Conservation (phyloP, 53 echinoderm and acorn worm species). For the Henricia sp. region DNA sequence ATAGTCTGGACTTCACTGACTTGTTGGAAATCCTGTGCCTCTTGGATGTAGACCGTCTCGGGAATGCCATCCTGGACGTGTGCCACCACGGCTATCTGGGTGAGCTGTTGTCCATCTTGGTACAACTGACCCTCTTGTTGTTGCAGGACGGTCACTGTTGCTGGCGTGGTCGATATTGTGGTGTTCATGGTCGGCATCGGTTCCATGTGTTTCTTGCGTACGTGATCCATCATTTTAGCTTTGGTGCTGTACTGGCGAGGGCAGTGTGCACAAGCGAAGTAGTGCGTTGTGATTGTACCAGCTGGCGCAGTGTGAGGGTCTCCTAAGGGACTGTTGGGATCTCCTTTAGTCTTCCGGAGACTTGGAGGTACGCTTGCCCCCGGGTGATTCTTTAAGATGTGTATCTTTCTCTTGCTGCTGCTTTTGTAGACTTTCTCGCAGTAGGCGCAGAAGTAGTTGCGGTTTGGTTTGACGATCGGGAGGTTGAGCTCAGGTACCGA, state of each 20-base stretch:
- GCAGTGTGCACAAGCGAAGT: constrained; percentile 99
- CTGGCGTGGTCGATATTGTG: constrained; percentile 10
- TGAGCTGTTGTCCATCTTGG: constrained; percentile 51
- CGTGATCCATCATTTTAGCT: constrained; percentile 99
- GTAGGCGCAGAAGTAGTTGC: constrained; percentile 98
- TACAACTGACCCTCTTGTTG: constrained; percentile 58
- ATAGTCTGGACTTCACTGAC: constrained; percentile 64
- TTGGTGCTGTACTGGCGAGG: constrained; percentile 98
- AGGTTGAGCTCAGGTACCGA: constrained; percentile 93
- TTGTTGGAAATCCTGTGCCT: constrained; percentile 62
- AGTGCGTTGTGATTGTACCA: constrained; percentile 95
- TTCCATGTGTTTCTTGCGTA: constrained; percentile 98
- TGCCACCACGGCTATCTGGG: constrained; percentile 77
- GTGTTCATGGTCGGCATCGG: constrained; percentile 69
- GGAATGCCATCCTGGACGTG: constrained; percentile 76
- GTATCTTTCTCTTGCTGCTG: constrained; percentile 97
- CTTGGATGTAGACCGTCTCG: constrained; percentile 70
- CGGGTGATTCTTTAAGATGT: constrained; percentile 97
- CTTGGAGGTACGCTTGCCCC: constrained; percentile 88
- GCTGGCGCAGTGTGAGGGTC: constrained; percentile 96
- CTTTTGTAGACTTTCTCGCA: constrained; percentile 99
- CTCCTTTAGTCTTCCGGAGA: constrained; percentile 87
- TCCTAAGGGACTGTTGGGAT: constrained; percentile 81
- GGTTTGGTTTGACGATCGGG: constrained; percentile 94
- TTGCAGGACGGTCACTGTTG: constrained; percentile 46